Conservation (phyloP, 2,797 vertebrate species). For the Pterois miles region DNA sequence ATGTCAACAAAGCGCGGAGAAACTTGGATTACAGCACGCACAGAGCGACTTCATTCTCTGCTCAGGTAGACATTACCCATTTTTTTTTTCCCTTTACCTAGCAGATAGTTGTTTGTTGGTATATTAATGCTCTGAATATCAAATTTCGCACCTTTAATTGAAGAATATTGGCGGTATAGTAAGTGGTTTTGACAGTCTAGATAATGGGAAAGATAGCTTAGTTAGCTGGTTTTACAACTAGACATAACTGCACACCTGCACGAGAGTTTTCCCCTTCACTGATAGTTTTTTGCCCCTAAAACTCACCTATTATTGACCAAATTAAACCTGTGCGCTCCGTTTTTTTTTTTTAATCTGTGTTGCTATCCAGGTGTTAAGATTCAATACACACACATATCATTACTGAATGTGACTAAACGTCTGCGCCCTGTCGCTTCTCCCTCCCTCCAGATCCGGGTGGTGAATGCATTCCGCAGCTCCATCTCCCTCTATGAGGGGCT, state of each 20-base stretch:
- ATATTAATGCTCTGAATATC: no score
- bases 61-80: no score
- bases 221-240: constrained; percentile 22
- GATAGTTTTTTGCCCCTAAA: constrained; percentile 75
- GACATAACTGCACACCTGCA: constrained; percentile 88
- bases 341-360: constrained; percentile 55
- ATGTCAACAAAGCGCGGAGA: no score
- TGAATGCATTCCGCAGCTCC: constrained; percentile 99
- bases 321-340: constrained; percentile 50
- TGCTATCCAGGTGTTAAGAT: constrained; percentile 43
- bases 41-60: no score
- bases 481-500: constrained; percentile 98
- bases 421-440: constrained; percentile 34
- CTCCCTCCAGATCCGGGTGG: constrained; percentile 95
- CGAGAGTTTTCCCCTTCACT: constrained; percentile 82
- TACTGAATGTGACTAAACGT: constrained; percentile 58
- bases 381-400: constrained; percentile 14
- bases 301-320: constrained; percentile 81
- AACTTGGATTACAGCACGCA: no score
- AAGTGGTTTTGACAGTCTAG: neutral
- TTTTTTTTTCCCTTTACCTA: no score
- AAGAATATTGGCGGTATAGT: neutral
- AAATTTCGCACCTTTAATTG: neutral
- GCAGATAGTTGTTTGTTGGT: no score
- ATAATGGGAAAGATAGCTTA: neutral